Conservation (phyloP, 2,113 vertebrate genomes). For the Serilophus lunatus region DNA sequence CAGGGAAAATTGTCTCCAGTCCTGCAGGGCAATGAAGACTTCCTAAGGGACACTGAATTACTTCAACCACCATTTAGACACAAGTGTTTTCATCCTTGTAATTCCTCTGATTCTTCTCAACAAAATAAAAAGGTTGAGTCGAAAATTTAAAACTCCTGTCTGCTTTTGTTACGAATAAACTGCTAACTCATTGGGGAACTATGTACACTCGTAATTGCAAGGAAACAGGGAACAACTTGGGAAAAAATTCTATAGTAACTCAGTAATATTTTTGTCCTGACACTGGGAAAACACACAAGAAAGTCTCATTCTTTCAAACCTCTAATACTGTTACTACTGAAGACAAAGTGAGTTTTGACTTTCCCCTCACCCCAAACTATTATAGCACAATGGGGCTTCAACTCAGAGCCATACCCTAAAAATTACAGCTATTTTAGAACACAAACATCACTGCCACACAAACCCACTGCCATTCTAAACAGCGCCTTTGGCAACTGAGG, state of each 20-base stretch:
- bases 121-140: not conserved
- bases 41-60: not conserved
- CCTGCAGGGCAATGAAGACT: not conserved
- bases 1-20: not conserved
- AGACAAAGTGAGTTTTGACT: not conserved
- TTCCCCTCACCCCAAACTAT: not conserved
- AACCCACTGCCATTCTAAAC: not conserved
- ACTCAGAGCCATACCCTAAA: not conserved
- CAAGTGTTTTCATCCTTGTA: not conserved
- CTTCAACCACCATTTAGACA: not conserved
- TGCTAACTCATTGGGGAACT: not conserved
- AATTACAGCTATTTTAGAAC: not conserved
- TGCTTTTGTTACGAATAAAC: not conserved
- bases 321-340: not conserved
- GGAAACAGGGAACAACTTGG: not conserved
- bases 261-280: not conserved
- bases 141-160: not conserved
- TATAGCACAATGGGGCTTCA: rapidly evolving
- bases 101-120: not conserved
- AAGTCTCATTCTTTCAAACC: not conserved
- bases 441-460: not conserved
- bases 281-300: not conserved
- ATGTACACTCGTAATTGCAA: not conserved
- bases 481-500: not conserved
- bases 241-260: not conserved